These are phyloP conservation scores for Progne subis DNA, from an alignment of 2,113 vertebrate genomes.

Conservation along the genomic window DNA sequence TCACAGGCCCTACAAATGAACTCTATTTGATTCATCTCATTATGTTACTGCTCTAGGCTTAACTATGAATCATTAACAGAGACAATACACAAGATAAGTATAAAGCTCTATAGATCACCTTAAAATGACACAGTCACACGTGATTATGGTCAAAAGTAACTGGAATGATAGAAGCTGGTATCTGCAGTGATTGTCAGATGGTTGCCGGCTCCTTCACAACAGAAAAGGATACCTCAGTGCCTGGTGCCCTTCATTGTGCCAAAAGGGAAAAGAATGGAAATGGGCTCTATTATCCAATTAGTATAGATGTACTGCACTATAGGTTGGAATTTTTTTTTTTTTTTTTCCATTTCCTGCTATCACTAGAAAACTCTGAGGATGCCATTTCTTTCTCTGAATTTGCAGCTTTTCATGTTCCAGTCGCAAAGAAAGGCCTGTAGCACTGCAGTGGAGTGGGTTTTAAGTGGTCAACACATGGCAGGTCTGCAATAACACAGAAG, in stretches of 20 bases:
- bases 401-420: neutral
- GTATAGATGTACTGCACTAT: neutral
- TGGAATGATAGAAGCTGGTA: neutral
- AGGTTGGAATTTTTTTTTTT: neutral
- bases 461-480: neutral
- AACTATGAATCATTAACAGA: constrained; percentile 52
- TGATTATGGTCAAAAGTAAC: constrained; percentile 2
- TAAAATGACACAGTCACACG: neutral
- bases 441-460: neutral
- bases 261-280: neutral
- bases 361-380: neutral
- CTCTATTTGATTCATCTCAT: constrained; percentile 44
- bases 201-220: neutral
- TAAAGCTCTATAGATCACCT: constrained; percentile 15
- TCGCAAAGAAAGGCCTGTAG: neutral
- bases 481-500: neutral
- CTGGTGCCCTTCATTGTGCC: neutral
- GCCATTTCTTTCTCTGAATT: neutral
- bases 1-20: constrained; percentile 40
- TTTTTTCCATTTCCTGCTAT: neutral
- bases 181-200: neutral
- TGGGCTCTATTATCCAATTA: neutral
- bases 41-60: constrained; percentile 51
- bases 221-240: neutral
- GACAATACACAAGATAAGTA: constrained; percentile 36